Percentiles rank a stretch among this genome's conserved stretches.
Evolutionary conservation across 2,888 invertebrate genomes (phyloP).

Genomic region (Ornithoptera priamus): DNA sequence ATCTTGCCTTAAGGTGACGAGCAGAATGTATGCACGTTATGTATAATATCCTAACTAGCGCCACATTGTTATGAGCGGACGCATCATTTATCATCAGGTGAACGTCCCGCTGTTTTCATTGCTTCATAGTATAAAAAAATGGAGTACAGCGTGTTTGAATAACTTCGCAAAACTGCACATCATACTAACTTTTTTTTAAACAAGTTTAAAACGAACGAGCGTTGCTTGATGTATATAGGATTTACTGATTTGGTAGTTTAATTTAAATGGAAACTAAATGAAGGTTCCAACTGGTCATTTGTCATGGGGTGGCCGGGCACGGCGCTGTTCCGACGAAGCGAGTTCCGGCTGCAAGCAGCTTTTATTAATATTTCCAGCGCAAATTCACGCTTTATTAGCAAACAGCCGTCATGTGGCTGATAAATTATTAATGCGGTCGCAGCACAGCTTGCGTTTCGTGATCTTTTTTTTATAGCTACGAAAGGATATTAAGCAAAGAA

Average conservation of each 20-base stretch:
- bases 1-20: too few species aligned
- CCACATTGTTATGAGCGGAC: too few species aligned
- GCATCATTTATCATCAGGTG: too few species aligned
- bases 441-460: constrained; percentile 66
- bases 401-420: constrained; percentile 79
- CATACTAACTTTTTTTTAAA: not conserved
- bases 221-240: constrained; percentile 27
- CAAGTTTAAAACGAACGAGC: not conserved
- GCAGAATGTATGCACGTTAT: too few species aligned
- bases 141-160: too few species aligned
- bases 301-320: constrained; percentile 60
- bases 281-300: constrained; percentile 73
- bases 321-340: constrained; percentile 55
- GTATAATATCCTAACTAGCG: too few species aligned
- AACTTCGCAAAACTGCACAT: too few species aligned
- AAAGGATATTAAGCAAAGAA: constrained; percentile 29
- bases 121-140: too few species aligned
- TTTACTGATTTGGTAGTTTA: constrained; percentile 49
- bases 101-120: too few species aligned
- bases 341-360: constrained; percentile 72
- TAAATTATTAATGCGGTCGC: constrained; percentile 79
- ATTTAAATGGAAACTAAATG: constrained; percentile 73
- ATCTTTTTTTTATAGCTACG: constrained; percentile 53
- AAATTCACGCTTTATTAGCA: constrained; percentile 79
- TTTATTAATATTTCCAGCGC: constrained; percentile 79